Evolutionary conservation across 2,797 vertebrate species (phyloP), one percentile per base, ranked within the genome.

Genomic region (Sebastes minor): DNA sequence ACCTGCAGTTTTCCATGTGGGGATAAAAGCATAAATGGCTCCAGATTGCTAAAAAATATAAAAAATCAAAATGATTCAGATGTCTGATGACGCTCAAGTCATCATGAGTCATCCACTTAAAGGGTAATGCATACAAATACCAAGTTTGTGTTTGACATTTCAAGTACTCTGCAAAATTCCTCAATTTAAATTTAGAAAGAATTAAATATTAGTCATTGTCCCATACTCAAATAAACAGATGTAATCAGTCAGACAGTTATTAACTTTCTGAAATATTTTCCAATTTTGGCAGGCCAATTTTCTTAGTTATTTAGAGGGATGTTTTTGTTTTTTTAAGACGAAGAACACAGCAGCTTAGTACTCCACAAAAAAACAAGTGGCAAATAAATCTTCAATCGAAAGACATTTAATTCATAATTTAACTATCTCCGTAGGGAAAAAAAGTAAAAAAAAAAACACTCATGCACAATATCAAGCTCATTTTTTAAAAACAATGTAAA

Each of bases 401-500:
- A n/a, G 20, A 67, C 7, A 70, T 79, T 84, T 82, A 71, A 80
- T 82, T 85, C 52, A 84, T 82, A 81, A 81, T 83, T 84, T 71
- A 86, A 85, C 81, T 68, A 74, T 60, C 25, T 33, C 81, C 6
- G 1, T 8, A 28, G 70, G 71, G 70, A 2, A 27, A 46, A 72
- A 72, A 74, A 73, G 35, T 4, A 9, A 57, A 46, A 32, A 2
- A 2, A 2, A 30, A 2, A 72, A 78, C 56, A 62, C 22, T 70
- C 53, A 62, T 30, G 38, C 55, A 69, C 53, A 59, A 87, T 86
- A 88, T 86, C 71, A 81, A 78, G 71, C 78, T 63, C 22, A 78
- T 83, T 91, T 61, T 49, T 76, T 84, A 69, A 66, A 85, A 85
- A 86, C 81, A 72, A 84, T 82, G 61, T 88, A 79, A 90, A 86